These are phyloP conservation scores for Tyto alba DNA, from an alignment of 2,113 vertebrate genomes.

Conservation along the genomic window DNA sequence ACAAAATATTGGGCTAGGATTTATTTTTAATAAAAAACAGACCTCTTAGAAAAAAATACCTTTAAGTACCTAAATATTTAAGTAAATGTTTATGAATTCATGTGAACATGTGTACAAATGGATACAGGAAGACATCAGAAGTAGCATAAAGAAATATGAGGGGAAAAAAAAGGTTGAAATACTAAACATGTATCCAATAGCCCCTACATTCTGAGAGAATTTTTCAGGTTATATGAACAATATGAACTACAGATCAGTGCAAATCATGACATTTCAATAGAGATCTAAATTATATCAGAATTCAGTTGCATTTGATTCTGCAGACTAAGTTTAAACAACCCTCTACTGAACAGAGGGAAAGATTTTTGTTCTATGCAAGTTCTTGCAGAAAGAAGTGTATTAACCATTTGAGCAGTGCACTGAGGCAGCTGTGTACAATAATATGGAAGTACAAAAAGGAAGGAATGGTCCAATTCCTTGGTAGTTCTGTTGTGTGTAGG, in stretches of 20 bases:
- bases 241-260: not conserved
- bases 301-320: not conserved
- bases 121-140: not conserved
- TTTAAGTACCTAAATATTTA: not conserved
- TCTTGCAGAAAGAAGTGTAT: not conserved
- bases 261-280: not conserved
- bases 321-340: not conserved
- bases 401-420: not conserved
- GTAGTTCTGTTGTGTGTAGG: not conserved
- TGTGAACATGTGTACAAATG: not conserved
- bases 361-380: not conserved
- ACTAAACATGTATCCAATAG: accelerated
- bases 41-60: not conserved
- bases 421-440: not conserved
- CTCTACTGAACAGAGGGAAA: accelerated
- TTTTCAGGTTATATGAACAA: not conserved
- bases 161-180: not conserved
- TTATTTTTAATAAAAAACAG: not conserved
- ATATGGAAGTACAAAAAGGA: not conserved
- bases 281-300: not conserved
- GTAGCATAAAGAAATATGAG: not conserved
- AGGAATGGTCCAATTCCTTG: not conserved
- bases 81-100: not conserved
- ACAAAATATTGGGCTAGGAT: not conserved
- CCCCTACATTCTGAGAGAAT: accelerated